Percentiles rank a stretch among this genome's conserved stretches.
phyloP scores from a whole-genome alignment of 2,113 vertebrate genomes.

The Hipposideros armiger region DNA sequence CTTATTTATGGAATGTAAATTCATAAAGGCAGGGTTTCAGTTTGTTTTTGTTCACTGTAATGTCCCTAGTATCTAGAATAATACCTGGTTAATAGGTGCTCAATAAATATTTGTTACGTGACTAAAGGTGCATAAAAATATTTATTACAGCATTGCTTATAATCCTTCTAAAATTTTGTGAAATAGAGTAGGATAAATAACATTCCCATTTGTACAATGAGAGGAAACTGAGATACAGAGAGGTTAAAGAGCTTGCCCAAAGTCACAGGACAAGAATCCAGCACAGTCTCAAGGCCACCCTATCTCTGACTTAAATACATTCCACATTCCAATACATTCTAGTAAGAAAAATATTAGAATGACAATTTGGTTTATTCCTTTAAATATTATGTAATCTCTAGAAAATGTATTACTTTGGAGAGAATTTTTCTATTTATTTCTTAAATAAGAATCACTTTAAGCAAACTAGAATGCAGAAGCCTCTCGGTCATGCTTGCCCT shows the following conservation, averaged over 20 bases:
- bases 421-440: conserved; percentile 57
- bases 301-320: neutral
- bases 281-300: neutral
- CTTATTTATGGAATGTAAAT: neutral
- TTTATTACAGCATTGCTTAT: neutral
- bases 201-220: neutral
- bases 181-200: neutral
- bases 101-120: neutral
- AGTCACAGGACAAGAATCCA: neutral
- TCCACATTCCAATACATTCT: neutral
- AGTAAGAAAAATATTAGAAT: conserved; percentile 38
- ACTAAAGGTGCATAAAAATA: neutral
- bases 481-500: neutral
- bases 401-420: conserved; percentile 20
- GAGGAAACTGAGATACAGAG: neutral
- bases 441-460: conserved; percentile 60
- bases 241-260: neutral
- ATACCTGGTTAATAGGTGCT: neutral
- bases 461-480: conserved; percentile 14
- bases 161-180: neutral
- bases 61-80: neutral
- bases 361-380: neutral
- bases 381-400: conserved; percentile 4
- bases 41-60: neutral
- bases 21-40: neutral